A percentile compares a stretch with the other conserved stretches of the same genome.
These are phyloP conservation scores for Proterorhinus semilunaris DNA, from an alignment of 2,113 vertebrate species.

Conservation along the genomic window DNA sequence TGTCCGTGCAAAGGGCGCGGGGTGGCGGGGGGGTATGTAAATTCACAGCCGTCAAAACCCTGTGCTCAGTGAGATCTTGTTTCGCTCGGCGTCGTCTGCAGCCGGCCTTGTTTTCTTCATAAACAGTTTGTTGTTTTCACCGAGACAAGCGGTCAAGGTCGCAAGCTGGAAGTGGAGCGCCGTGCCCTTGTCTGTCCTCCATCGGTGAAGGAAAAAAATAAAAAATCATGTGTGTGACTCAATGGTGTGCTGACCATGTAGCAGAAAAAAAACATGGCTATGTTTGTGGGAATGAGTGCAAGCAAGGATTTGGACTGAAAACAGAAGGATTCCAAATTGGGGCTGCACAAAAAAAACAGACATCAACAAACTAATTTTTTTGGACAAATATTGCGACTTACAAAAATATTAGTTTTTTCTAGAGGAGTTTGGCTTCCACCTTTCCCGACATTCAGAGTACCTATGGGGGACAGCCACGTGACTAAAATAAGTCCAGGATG, in stretches of 20 bases:
- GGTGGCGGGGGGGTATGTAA: conserved; percentile 18
- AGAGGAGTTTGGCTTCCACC: too few relatives aligned
- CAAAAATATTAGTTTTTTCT: too few relatives aligned
- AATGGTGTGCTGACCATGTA: background rate
- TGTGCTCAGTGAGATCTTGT: background rate
- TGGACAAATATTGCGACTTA: too few relatives aligned
- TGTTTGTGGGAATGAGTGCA: conserved; percentile 5
- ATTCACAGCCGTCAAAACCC: conserved; percentile 25
- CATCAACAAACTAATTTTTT: too few relatives aligned
- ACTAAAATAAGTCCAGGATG: too few relatives aligned
- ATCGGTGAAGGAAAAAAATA: background rate
- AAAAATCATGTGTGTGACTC: background rate
- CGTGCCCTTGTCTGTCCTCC: conserved; percentile 29
- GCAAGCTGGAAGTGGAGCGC: conserved; percentile 32
- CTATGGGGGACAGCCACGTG: too few relatives aligned
- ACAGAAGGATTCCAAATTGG: too few relatives aligned
- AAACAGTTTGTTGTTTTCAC: conserved; percentile 25
- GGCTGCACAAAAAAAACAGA: too few relatives aligned
- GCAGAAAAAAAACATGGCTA: conserved; percentile 16
- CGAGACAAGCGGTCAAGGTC: conserved; percentile 34
- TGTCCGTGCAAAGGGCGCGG: background rate
- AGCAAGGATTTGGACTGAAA: background rate
- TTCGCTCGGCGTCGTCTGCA: conserved; percentile 5
- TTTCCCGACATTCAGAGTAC: too few relatives aligned
- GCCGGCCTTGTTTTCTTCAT: conserved; percentile 18